A percentile compares a stretch with the other conserved stretches of the same genome.
Evolutionary conservation across 92 coral and sea anemone species (phyloP).

Genomic region (Actinernus sp.): DNA sequence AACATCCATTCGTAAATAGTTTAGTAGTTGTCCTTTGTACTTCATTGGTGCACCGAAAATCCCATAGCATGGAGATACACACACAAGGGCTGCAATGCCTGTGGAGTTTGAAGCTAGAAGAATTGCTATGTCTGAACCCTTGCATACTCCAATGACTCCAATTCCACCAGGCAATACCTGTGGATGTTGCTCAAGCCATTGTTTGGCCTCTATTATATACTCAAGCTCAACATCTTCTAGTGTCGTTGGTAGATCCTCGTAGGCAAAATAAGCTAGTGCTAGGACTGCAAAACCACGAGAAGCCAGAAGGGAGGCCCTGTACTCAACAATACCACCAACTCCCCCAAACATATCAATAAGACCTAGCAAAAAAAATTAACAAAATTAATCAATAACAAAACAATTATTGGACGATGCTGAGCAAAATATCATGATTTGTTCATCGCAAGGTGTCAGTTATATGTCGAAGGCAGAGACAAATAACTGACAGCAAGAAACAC

Average conservation of each 20-base stretch:
- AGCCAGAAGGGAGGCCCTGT: slow-evolving; percentile 75
- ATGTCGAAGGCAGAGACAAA: too few species aligned
- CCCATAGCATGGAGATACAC: slow-evolving; percentile 26
- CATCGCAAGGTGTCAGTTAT: too few species aligned
- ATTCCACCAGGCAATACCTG: slow-evolving; percentile 39
- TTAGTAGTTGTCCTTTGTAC: slow-evolving; percentile 14
- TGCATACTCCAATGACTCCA: slow-evolving; percentile 71
- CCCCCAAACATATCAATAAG: slow-evolving; percentile 64
- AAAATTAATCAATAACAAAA: too few species aligned
- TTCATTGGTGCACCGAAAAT: slow-evolving; percentile 15
- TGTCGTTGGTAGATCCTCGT: slow-evolving; percentile 59
- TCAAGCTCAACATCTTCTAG: slow-evolving; percentile 63
- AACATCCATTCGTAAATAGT: background rate
- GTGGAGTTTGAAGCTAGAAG: slow-evolving; percentile 49
- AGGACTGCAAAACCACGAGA: slow-evolving; percentile 76
- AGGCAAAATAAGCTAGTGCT: slow-evolving; percentile 63
- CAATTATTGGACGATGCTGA: too few species aligned
- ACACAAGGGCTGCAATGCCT: slow-evolving; percentile 53
- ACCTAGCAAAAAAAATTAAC: slow-evolving; percentile 36
- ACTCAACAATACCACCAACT: slow-evolving; percentile 66
- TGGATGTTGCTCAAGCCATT: slow-evolving; percentile 68
- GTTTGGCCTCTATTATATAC: slow-evolving; percentile 77
- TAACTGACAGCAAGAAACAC: too few species aligned
- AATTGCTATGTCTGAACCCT: slow-evolving; percentile 59
- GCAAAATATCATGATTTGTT: too few species aligned